phyloP scores from a whole-genome alignment of 2,888 invertebrate species.

The Nomada ferruginata region DNA sequence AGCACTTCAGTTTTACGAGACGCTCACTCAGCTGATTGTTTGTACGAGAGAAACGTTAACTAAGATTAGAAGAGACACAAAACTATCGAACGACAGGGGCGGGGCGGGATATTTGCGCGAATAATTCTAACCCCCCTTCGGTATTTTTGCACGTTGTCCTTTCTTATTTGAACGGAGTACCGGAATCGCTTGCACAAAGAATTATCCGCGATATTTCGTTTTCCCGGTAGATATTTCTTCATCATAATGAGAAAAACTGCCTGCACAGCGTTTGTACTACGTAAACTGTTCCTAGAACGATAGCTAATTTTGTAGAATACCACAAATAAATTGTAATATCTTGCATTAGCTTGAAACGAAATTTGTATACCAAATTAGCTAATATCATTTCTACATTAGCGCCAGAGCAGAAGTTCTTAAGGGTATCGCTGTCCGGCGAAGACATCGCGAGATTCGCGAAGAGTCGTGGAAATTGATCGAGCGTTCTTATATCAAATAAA shows the following conservation, averaged over 20 bases:
- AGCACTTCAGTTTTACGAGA: not conserved
- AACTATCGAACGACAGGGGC: not conserved
- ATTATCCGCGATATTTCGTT: not conserved
- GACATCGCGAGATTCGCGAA: not conserved
- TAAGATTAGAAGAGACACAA: not conserved
- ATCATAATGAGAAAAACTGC: not conserved
- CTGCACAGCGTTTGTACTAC: not conserved
- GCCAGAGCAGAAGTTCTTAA: not conserved
- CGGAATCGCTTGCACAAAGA: not conserved
- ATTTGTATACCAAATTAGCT: not conserved
- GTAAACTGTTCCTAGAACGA: not conserved
- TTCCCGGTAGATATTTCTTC: slow-evolving; percentile 11
- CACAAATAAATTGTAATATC: no score
- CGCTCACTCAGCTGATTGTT: not conserved
- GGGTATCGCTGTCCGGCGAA: no score
- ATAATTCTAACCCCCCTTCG: slow-evolving; percentile 4
- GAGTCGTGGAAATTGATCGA: not conserved
- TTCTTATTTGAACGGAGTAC: not conserved
- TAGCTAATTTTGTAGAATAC: slow-evolving; percentile 1
- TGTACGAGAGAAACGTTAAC: not conserved
- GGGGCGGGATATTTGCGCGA: slow-evolving; percentile 19
- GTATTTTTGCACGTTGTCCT: not conserved
- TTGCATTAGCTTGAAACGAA: not conserved
- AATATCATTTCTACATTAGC: not conserved
- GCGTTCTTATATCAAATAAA: no score